Evolutionary conservation across 2,888 invertebrate species (phyloP), one percentile per base, ranked within the genome.

Genomic region (Sphaerophoria rueppellii): DNA sequence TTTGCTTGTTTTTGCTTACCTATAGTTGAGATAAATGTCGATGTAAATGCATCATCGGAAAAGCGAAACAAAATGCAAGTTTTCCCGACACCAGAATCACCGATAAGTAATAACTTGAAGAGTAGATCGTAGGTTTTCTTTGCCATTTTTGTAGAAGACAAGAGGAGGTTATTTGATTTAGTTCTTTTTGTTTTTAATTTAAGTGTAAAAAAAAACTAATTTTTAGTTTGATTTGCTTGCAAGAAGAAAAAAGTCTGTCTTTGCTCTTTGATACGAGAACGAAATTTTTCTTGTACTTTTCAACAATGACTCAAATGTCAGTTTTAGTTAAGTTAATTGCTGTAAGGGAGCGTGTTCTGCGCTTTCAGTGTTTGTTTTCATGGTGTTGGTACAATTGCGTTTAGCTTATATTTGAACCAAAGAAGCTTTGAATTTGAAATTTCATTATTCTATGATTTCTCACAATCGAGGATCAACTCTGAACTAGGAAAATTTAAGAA

Each of bases 41-140:
- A 96, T 88, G 97, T 98, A 92, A 98, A 98, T 88, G 97, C 97
- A 93, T 98, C 98, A 92, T 98, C 98, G 88, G 97, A 97, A 93
- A 98, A 98, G 91, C 98, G 95, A 92, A 98, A 98, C 89, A 98
- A 93, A 92, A 98, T 97, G 92, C 98, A 98, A 72, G 98, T 98
- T 93, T 98, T 98, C 89, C 98, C 98, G 88, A 98, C 98, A 88
- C 98, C 98, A 69, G 97, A 97, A 92, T 98, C 98, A 88, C 98
- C 98, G 92, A 98, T 98, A 88, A 98, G 93, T 88, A 98, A 93
- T 89, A 98, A 93, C 94, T 98, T 98, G 92, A 98, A 98, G 90
- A 98, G 93, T 91, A 98, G 94, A 93, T 98, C 98, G 94, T 98
- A 98, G 88, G 98, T 97, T 94, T 97, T 97, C 94, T 98, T 98